Conservation (phyloP, 2,113 vertebrate species). For the Camelus dromedarius region DNA sequence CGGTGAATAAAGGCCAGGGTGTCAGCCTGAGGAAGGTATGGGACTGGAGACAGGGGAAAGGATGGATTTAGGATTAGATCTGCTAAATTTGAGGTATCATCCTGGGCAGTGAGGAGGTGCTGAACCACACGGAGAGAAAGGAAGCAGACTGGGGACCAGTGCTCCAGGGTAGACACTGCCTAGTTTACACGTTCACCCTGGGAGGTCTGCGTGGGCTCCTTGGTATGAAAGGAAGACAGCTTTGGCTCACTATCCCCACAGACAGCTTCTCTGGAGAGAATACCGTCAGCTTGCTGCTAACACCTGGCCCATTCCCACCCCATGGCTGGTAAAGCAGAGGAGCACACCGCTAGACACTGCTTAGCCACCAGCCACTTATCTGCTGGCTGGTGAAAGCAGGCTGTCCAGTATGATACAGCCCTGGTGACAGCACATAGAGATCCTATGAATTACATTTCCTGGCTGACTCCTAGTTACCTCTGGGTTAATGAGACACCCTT, state of each 20-base stretch:
- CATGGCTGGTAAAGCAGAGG: neutral
- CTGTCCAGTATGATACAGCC: neutral
- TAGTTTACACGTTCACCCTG: neutral
- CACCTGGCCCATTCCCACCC: too few species aligned
- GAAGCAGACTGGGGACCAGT: neutral
- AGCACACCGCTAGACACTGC: neutral
- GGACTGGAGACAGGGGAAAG: neutral
- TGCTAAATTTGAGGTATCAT: neutral
- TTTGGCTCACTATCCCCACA: fast-evolving
- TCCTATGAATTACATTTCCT: neutral
- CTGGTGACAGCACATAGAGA: fast-evolving
- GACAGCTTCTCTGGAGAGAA: neutral
- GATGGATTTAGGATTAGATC: neutral
- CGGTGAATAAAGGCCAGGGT: neutral
- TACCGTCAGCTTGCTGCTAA: neutral
- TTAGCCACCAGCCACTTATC: neutral
- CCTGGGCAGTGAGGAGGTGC: neutral
- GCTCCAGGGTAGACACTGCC: neutral
- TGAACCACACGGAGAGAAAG: neutral
- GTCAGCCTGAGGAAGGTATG: neutral
- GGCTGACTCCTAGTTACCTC: neutral
- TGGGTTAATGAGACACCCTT: neutral
- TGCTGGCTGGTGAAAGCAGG: too few species aligned
- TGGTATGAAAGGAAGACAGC: neutral
- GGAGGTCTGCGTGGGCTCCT: neutral